A percentile compares a stretch with the other conserved stretches of the same genome.
Conservation (phyloP, 1,140 invertebrate genomes). For the Drosophila rufa region DNA sequence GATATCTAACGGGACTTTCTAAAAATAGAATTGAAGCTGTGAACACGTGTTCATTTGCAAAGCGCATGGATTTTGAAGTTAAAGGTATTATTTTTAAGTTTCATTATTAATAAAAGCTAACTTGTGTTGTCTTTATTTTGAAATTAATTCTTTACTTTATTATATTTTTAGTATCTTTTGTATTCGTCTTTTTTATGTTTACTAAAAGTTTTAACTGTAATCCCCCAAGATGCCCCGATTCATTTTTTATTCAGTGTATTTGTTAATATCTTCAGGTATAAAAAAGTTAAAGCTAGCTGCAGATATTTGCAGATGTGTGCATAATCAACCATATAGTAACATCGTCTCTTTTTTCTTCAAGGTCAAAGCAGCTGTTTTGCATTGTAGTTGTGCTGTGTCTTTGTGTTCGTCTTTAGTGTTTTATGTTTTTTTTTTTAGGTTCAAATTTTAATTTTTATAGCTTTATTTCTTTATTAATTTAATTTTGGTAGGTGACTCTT, state of each 20-base stretch:
- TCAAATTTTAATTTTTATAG: too few species aligned
- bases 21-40: too few species aligned
- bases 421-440: neutral
- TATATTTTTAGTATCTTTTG: neutral
- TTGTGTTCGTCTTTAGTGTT: slow-evolving; percentile 19
- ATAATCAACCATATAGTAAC: slow-evolving; percentile 27
- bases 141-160: neutral
- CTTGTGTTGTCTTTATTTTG: neutral
- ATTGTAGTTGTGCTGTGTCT: slow-evolving; percentile 25
- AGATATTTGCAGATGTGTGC: slow-evolving; percentile 23
- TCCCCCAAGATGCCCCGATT: neutral
- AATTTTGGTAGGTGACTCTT: slow-evolving; percentile 9
- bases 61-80: neutral
- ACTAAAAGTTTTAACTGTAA: neutral
- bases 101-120: slow-evolving; percentile 1
- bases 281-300: slow-evolving; percentile 6
- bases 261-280: slow-evolving; percentile 1
- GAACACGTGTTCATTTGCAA: too few species aligned
- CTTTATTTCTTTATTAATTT: slow-evolving; percentile 10
- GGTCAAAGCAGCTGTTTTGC: slow-evolving; percentile 11
- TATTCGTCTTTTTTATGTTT: neutral
- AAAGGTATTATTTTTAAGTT: neutral
- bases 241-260: slow-evolving; percentile 1
- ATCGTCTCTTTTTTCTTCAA: slow-evolving; percentile 21
- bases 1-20: too few species aligned